Conservation (phyloP, 2,113 vertebrate genomes). For the Tricholaema leucomelas region DNA sequence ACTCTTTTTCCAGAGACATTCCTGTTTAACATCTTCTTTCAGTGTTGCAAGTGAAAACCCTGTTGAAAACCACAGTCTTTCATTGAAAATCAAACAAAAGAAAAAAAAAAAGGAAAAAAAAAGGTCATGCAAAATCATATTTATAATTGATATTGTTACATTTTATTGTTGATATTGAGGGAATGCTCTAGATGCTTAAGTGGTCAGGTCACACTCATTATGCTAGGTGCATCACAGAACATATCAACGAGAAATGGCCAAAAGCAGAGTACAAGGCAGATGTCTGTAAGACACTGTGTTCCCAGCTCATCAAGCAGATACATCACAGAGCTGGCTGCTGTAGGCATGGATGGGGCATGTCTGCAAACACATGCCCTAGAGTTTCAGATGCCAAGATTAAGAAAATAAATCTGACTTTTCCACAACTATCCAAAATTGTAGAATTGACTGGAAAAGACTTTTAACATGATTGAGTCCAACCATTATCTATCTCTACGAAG, state of each 20-base stretch:
- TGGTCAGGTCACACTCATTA: too few species aligned
- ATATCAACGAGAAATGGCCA: neutral
- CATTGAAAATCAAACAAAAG: neutral
- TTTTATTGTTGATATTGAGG: neutral
- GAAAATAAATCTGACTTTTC: neutral
- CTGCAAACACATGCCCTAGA: neutral
- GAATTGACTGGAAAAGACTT: too few species aligned
- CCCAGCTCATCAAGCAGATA: neutral
- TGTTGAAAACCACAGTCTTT: neutral
- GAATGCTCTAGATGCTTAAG: neutral
- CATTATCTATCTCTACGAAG: too few species aligned
- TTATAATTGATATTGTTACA: neutral
- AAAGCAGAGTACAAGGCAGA: neutral
- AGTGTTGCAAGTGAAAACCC: fast-evolving
- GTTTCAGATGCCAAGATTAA: neutral
- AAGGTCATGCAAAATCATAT: neutral
- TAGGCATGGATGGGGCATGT: fast-evolving
- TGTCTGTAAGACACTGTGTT: neutral
- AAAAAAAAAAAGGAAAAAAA: neutral
- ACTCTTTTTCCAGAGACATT: neutral
- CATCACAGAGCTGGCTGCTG: neutral
- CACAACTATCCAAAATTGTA: neutral
- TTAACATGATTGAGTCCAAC: too few species aligned
- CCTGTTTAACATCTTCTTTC: neutral
- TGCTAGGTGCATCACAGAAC: neutral